Evolutionary conservation across 2,797 vertebrate genomes (phyloP).

Genomic region (Sternotherus odoratus): DNA sequence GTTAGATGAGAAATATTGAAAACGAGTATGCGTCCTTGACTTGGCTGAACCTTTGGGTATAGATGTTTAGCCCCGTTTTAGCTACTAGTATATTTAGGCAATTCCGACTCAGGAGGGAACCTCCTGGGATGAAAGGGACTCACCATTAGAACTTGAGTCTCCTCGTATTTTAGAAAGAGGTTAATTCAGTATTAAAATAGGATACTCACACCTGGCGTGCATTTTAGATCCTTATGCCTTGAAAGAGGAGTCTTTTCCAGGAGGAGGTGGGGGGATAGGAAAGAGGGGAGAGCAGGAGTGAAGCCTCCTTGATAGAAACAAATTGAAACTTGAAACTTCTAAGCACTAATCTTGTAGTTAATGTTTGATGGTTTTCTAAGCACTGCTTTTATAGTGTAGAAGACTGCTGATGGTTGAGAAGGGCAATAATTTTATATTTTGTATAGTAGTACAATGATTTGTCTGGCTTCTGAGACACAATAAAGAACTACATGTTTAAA

Average conservation of each 20-base stretch:
- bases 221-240: neutral
- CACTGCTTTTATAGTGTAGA: neutral
- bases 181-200: neutral
- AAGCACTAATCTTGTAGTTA: neutral
- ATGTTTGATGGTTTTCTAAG: neutral
- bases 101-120: neutral
- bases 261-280: neutral
- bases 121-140: neutral
- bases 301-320: neutral
- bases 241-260: neutral
- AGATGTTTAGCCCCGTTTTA: rapidly evolving
- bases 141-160: neutral
- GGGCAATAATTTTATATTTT: neutral
- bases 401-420: neutral
- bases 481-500: neutral
- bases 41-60: neutral
- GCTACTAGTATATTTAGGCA: neutral
- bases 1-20: neutral
- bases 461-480: neutral
- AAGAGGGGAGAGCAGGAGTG: too few species aligned
- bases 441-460: neutral
- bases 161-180: neutral
- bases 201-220: neutral
- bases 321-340: neutral
- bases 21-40: neutral